Percentiles rank a stretch among this genome's conserved stretches.
Conservation (phyloP, 2,113 vertebrate genomes). For the Bubo blakistoni region DNA sequence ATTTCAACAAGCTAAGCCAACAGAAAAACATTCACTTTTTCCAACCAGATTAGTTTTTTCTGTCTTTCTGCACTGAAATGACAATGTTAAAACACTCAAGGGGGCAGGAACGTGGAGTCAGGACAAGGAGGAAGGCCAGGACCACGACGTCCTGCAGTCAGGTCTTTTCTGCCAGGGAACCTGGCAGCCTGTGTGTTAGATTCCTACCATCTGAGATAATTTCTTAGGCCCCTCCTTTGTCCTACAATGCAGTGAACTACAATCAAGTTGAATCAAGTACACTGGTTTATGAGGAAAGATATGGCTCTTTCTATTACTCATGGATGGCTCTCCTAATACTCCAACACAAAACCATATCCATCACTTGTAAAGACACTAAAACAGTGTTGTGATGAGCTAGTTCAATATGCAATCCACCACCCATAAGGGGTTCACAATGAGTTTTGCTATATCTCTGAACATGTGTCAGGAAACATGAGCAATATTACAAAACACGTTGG, state of each 20-base stretch:
- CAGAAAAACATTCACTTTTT: not conserved
- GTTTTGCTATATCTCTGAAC: not conserved
- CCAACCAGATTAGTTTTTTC: not conserved
- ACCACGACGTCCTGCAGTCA: not conserved
- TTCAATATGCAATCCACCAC: not conserved
- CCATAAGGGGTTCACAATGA: not conserved
- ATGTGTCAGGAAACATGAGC: not conserved
- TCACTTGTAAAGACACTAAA: not conserved
- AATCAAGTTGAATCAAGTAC: not conserved
- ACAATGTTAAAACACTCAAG: not conserved
- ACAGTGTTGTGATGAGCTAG: not conserved
- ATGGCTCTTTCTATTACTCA: not conserved
- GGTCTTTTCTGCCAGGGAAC: not conserved
- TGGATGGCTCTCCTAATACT: not conserved
- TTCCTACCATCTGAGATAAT: not conserved
- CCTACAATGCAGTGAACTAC: not conserved
- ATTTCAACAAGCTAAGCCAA: not conserved
- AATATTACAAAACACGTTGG: not conserved
- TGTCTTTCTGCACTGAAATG: not conserved
- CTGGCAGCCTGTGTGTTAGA: not conserved
- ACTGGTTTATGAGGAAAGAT: not conserved
- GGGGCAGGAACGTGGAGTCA: accelerated
- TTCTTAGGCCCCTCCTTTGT: not conserved
- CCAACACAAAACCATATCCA: not conserved
- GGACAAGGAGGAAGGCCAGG: not conserved